These are phyloP conservation scores for Callorhinus ursinus DNA, from an alignment of 2,113 vertebrate genomes.

Conservation along the genomic window DNA sequence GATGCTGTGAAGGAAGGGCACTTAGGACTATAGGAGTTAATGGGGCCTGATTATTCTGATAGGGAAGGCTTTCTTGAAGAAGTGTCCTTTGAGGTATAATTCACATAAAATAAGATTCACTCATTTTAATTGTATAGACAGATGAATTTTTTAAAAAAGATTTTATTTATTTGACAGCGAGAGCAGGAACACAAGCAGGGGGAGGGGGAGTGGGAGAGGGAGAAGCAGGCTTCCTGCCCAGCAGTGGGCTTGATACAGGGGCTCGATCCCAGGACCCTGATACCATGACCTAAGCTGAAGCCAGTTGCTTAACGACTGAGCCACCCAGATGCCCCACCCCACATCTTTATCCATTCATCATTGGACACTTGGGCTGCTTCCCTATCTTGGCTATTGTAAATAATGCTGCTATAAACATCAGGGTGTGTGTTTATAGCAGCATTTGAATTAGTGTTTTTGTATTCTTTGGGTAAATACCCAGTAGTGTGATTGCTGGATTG, in stretches of 20 bases:
- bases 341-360: neutral
- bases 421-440: neutral
- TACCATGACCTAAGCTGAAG: too few species aligned
- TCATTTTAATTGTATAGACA: neutral
- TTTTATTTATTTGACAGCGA: too few species aligned
- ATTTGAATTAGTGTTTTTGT: neutral
- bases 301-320: too few species aligned
- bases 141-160: neutral
- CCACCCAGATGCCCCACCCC: too few species aligned
- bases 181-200: too few species aligned
- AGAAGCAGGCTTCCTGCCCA: too few species aligned
- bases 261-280: too few species aligned
- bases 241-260: too few species aligned
- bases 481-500: neutral
- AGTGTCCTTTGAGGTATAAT: neutral
- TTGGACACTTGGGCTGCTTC: neutral
- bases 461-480: neutral
- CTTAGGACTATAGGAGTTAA: neutral
- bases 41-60: neutral
- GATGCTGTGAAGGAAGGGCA: neutral
- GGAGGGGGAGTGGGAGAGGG: too few species aligned
- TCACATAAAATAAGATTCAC: neutral
- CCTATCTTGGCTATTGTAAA: neutral
- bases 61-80: neutral
- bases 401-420: neutral